A percentile compares a stretch with the other conserved stretches of the same genome.
Evolutionary conservation across 2,888 invertebrate species (phyloP).

Genomic region (Leucoma salicis): DNA sequence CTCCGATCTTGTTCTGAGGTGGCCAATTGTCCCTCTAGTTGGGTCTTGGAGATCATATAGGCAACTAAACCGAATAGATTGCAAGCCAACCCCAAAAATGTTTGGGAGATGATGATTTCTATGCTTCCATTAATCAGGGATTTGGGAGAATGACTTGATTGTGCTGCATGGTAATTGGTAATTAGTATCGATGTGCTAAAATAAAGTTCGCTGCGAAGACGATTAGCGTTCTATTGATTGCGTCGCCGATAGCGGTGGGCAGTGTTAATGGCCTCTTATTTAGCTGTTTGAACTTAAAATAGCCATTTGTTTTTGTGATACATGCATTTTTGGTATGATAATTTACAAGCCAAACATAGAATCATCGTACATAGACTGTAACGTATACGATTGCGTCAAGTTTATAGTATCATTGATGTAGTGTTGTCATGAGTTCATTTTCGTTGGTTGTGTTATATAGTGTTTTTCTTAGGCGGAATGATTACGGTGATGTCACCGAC

Average conservation of each 20-base stretch:
- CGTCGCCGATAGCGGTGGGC: constrained; percentile 58
- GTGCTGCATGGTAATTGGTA: constrained; percentile 60
- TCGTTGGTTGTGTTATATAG: constrained; percentile 55
- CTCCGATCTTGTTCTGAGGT: too few species aligned
- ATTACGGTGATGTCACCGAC: constrained; percentile 69
- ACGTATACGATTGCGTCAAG: constrained; percentile 63
- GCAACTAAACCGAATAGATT: too few species aligned
- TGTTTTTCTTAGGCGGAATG: constrained; percentile 59
- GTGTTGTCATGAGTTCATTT: constrained; percentile 66
- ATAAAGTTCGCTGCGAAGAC: constrained; percentile 56
- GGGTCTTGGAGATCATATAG: too few species aligned
- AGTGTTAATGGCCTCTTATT: constrained; percentile 66
- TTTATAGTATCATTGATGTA: constrained; percentile 50
- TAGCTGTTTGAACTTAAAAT: constrained; percentile 68
- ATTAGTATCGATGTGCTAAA: constrained; percentile 74
- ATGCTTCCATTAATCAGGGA: too few species aligned
- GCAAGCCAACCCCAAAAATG: too few species aligned
- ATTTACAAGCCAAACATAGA: constrained; percentile 51
- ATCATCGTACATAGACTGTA: constrained; percentile 40
- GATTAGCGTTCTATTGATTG: constrained; percentile 67
- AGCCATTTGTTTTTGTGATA: constrained; percentile 65
- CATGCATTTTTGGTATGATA: constrained; percentile 68
- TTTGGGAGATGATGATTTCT: too few species aligned
- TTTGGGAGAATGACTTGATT: constrained; percentile 43
- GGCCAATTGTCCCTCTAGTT: too few species aligned